Conservation (phyloP, 2,113 vertebrate genomes). For the Dromaius novaehollandiae region DNA sequence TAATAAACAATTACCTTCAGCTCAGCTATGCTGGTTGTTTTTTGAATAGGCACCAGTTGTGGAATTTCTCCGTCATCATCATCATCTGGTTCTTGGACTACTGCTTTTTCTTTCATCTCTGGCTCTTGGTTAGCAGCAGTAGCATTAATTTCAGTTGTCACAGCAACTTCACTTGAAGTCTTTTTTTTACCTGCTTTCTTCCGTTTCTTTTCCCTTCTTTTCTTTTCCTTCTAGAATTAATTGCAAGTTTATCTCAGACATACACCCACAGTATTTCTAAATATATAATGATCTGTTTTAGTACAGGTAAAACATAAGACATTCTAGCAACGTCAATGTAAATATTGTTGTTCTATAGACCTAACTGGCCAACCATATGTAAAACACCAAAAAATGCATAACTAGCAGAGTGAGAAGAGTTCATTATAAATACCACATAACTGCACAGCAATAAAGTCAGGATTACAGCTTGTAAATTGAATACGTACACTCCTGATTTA, state of each 20-base stretch:
- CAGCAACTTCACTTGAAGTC: not conserved
- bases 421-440: not conserved
- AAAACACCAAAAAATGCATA: not conserved
- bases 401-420: not conserved
- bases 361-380: not conserved
- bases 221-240: constrained; percentile 11
- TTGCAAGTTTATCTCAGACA: not conserved
- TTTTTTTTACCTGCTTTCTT: not conserved
- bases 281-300: not conserved
- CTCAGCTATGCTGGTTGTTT: not conserved
- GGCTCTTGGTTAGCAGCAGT: not conserved
- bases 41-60: constrained; percentile 67
- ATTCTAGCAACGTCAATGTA: not conserved
- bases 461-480: not conserved
- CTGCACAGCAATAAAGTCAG: not conserved
- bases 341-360: not conserved
- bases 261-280: not conserved
- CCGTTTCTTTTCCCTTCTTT: not conserved
- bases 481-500: not conserved
- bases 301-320: not conserved
- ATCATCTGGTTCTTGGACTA: not conserved
- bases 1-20: constrained; percentile 23
- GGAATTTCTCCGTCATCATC: constrained; percentile 65
- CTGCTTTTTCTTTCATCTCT: not conserved
- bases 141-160: not conserved